phyloP scores from a whole-genome alignment of 2,113 vertebrate species.

The Indri indri region DNA sequence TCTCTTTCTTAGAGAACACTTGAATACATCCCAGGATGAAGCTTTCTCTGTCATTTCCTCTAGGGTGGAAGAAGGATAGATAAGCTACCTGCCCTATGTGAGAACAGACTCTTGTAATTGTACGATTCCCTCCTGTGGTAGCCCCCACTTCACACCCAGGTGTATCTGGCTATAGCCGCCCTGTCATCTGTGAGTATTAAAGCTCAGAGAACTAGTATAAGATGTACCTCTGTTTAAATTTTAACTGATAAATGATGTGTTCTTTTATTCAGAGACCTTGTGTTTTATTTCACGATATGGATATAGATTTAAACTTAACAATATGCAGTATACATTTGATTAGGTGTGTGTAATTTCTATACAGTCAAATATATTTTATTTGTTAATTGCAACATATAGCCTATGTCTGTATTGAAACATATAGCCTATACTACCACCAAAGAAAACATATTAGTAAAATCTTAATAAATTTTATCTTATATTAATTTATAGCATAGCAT shows the following conservation, averaged over 20 bases:
- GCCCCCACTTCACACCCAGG: fast-evolving
- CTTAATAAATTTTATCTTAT: neutral
- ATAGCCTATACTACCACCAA: neutral
- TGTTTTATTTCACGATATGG: neutral
- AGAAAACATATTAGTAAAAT: neutral
- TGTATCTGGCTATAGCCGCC: neutral
- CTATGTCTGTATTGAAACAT: neutral
- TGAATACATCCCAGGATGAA: neutral
- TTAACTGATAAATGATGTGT: neutral
- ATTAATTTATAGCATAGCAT: neutral
- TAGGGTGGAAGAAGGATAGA: neutral
- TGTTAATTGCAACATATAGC: neutral
- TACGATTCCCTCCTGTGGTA: neutral
- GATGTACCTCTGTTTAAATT: neutral
- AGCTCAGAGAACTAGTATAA: neutral
- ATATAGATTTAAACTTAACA: neutral
- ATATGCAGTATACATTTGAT: neutral
- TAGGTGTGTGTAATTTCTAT: neutral
- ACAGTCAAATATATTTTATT: neutral
- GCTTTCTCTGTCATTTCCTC: neutral
- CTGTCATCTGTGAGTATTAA: neutral
- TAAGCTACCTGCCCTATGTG: neutral
- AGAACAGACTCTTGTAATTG: neutral
- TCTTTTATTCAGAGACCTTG: neutral
- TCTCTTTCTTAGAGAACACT: neutral